A percentile compares a stretch with the other conserved stretches of the same genome.
These are phyloP conservation scores for Saguinus midas DNA, from an alignment of 2,113 vertebrate species.

Conservation along the genomic window DNA sequence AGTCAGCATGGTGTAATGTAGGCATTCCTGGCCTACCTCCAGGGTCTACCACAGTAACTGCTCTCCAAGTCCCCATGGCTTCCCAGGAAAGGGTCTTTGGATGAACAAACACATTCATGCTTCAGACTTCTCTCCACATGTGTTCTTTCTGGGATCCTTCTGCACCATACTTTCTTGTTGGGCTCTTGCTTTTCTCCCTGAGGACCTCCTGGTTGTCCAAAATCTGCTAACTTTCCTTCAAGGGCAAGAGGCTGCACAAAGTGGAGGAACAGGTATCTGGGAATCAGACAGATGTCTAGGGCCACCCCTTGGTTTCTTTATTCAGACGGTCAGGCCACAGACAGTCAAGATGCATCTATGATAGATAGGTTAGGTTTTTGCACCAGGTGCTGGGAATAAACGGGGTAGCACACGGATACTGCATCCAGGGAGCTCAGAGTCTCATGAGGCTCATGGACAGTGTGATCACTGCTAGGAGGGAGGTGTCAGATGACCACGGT, in stretches of 20 bases:
- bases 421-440: background rate
- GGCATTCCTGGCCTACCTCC: background rate
- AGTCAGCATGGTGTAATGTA: background rate
- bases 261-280: background rate
- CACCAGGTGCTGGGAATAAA: background rate
- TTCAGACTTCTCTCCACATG: background rate
- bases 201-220: background rate
- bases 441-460: rapidly evolving
- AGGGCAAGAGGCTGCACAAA: background rate
- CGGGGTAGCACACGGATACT: background rate
- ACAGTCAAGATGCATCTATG: background rate
- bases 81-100: background rate
- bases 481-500: background rate
- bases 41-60: background rate
- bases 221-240: background rate
- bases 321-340: background rate
- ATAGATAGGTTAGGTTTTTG: background rate
- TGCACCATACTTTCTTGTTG: background rate
- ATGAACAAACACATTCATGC: too few species aligned
- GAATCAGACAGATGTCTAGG: background rate
- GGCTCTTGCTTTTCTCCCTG: background rate
- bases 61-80: background rate
- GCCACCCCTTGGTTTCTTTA: too few species aligned
- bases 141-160: background rate
- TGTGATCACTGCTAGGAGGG: background rate